Conservation (phyloP, 2,113 vertebrate species). For the Apteryx mantelli region DNA sequence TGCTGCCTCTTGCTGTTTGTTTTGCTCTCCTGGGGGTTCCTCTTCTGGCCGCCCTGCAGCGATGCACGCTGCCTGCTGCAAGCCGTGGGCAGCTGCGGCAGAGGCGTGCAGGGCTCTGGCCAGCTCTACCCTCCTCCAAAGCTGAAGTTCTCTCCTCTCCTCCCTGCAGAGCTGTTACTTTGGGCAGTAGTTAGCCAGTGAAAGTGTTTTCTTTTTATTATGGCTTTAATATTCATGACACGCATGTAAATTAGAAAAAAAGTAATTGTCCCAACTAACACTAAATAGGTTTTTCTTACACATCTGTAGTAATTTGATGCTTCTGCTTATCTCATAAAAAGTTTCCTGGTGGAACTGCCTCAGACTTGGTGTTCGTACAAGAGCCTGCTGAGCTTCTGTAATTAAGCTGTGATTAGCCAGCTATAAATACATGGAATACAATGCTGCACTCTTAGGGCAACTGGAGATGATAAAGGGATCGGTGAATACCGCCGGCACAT, state of each 20-base stretch:
- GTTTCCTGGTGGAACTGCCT: slow-evolving; percentile 75
- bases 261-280: slow-evolving; percentile 68
- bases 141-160: not conserved
- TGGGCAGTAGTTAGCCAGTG: not conserved
- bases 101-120: fast-evolving
- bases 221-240: slow-evolving; percentile 48
- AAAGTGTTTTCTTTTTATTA: not conserved
- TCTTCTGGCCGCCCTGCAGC: fast-evolving
- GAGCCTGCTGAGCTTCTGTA: slow-evolving; percentile 76
- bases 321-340: slow-evolving; percentile 79
- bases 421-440: slow-evolving; percentile 67
- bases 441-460: slow-evolving; percentile 38
- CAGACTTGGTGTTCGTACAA: slow-evolving; percentile 46
- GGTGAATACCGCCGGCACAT: not conserved
- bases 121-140: fast-evolving
- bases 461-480: not conserved
- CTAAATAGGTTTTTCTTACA: slow-evolving; percentile 64
- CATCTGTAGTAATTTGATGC: slow-evolving; percentile 76
- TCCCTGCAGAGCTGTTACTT: not conserved
- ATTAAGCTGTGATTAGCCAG: slow-evolving; percentile 82
- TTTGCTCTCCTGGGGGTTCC: not conserved
- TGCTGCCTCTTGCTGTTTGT: not conserved
- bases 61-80: not conserved
- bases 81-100: not conserved
- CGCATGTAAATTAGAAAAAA: slow-evolving; percentile 5